Percentiles rank a stretch among this genome's conserved stretches.
These are phyloP conservation scores for Drosophila robusta DNA, from an alignment of 2,888 invertebrate genomes.

Conservation along the genomic window DNA sequence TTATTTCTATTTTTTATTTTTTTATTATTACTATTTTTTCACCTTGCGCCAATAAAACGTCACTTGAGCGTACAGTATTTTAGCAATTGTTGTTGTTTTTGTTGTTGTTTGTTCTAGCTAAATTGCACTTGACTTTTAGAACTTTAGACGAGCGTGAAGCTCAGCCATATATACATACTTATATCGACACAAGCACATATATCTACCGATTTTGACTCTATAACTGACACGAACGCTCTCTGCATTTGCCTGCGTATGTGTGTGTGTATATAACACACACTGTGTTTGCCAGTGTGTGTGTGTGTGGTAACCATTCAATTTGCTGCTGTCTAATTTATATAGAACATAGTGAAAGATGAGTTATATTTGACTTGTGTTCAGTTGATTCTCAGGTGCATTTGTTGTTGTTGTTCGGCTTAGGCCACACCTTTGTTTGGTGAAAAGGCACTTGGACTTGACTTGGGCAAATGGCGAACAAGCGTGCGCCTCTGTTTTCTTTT, in stretches of 20 bases:
- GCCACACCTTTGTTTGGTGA: slow-evolving; percentile 77
- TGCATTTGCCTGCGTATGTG: slow-evolving; percentile 2
- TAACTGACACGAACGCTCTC: slow-evolving; percentile 29
- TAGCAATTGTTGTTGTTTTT: slow-evolving; percentile 37
- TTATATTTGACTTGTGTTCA: slow-evolving; percentile 36
- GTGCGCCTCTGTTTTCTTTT: slow-evolving; percentile 62
- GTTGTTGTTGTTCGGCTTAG: slow-evolving; percentile 36
- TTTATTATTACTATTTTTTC: slow-evolving; percentile 42
- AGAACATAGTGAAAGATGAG: slow-evolving; percentile 54
- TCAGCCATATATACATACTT: slow-evolving; percentile 30
- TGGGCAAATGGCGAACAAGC: slow-evolving; percentile 58
- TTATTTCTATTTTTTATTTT: slow-evolving; percentile 42
- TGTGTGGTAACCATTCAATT: slow-evolving; percentile 54
- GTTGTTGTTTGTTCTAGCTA: slow-evolving; percentile 46
- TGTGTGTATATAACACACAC: slow-evolving; percentile 28
- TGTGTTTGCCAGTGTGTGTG: slow-evolving; percentile 6
- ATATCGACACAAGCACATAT: background rate
- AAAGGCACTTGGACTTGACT: slow-evolving; percentile 53
- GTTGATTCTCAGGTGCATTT: slow-evolving; percentile 19
- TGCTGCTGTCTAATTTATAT: slow-evolving; percentile 67
- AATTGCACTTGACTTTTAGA: slow-evolving; percentile 79
- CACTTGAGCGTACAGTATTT: slow-evolving; percentile 59
- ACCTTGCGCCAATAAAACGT: slow-evolving; percentile 78
- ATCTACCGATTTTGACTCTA: slow-evolving; percentile 26
- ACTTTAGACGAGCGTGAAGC: slow-evolving; percentile 73